Base-by-base conservation (phyloP, 2,797 vertebrate species). In the Dipus sagitta region DNA sequence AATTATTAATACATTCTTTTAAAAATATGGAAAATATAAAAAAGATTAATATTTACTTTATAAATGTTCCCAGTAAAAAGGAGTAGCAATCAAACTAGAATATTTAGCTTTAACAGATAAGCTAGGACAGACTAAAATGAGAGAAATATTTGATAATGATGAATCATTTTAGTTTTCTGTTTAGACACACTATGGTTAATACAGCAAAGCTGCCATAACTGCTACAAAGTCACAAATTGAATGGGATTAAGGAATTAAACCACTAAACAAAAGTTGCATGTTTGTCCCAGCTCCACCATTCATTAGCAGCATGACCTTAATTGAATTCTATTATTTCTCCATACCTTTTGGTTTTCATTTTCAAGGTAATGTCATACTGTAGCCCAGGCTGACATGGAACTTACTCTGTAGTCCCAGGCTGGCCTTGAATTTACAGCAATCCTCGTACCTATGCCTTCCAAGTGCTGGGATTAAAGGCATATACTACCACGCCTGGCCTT, bases 41-140 rank as follows among this genome's bases (percentile, higher is more conserved):
- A 90, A 68, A 93, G 14, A 26, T 64, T 87, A 96, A 93, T 42
- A 93, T 42, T 58, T 76, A 78, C 12, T 94, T 91, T 14, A 42
- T 89, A 93, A 83, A 86, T 83, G 20, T 86, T 90, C 84, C 75
- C 30, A 14, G n/a, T 90, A 89, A 86, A 93, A 95, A 84, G 38
- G 54, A 95, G 75, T 84, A 54, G 6, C 79, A 96, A 58, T 72
- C 28, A 95, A 91, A 79, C 38, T 32, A 89, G 76, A 94, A 85
- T 77, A 91, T 7, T 76, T 94, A 24, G 68, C 60, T 91, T 58
- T 86, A 96, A 84, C 10, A 77, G 86, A 78, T 67, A 91, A 92
- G n/a, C 52, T 93, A 88, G 21, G 18, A 64, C 0, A 88, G 32
- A 88, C 28, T 52, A 68, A 86, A 47, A 20, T 30, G 7, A 70